Evolutionary conservation across 2,797 vertebrate genomes (phyloP).

Genomic region (Leptodactylus fallax): DNA sequence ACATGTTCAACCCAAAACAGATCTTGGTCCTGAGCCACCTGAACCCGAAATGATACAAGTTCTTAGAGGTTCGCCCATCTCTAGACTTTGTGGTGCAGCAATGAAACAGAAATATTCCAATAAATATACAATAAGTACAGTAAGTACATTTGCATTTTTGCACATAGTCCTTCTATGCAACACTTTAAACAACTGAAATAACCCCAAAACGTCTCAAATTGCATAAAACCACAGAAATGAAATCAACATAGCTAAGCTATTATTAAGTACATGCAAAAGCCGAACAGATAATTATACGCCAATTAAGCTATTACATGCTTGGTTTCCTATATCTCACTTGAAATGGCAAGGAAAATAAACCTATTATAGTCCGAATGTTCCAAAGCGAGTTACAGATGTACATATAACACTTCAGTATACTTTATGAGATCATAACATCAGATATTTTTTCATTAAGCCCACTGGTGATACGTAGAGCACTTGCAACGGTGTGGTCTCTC

Average conservation of each 20-base stretch:
- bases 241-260: background rate
- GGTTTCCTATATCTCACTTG: background rate
- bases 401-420: constrained; percentile 7
- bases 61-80: too few species aligned
- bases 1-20: too few species aligned
- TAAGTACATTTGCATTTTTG: too few species aligned
- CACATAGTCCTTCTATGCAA: too few species aligned
- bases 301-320: constrained; percentile 8
- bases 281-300: background rate
- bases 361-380: background rate
- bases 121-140: too few species aligned
- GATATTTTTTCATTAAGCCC: constrained; percentile 30
- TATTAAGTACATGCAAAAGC: background rate
- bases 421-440: constrained; percentile 5
- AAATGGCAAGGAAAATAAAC: background rate
- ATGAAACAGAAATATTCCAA: too few species aligned
- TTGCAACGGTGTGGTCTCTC: constrained; percentile 8
- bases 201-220: background rate
- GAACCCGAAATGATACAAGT: too few species aligned
- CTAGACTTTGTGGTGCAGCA: too few species aligned
- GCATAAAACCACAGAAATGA: background rate
- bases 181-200: background rate
- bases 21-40: too few species aligned
- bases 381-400: background rate
- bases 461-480: constrained; percentile 2